These are phyloP conservation scores for Philereme vetulata DNA, from an alignment of 2,888 invertebrate species.

Conservation along the genomic window DNA sequence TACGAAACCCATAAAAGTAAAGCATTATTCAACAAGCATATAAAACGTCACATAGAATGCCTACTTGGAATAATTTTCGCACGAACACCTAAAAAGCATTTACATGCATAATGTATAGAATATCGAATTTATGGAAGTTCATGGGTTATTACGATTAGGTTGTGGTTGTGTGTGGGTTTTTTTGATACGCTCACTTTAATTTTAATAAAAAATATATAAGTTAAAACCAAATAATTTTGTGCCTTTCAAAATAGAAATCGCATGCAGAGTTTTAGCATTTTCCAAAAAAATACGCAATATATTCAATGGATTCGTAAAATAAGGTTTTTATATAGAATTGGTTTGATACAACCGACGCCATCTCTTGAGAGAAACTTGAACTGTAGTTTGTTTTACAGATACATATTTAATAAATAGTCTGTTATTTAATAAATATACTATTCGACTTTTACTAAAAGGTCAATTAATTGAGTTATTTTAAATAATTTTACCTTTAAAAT, in stretches of 20 bases:
- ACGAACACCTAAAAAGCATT: conserved; percentile 66
- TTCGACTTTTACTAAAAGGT: no score
- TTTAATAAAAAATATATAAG: background rate
- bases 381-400: background rate
- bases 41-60: conserved; percentile 71
- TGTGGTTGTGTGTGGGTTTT: conserved; percentile 1
- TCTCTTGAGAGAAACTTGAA: conserved; percentile 26
- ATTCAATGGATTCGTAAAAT: no score
- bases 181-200: no score
- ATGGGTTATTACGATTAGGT: conserved; percentile 46
- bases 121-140: conserved; percentile 61
- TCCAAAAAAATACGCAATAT: no score
- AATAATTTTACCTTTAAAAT: no score
- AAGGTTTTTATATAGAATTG: conserved; percentile 9
- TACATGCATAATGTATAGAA: conserved; percentile 66
- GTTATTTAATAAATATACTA: no score
- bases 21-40: conserved; percentile 75
- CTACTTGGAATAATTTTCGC: conserved; percentile 76
- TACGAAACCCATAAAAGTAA: conserved; percentile 70
- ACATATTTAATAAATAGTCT: no score
- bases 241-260: no score
- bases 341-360: conserved; percentile 32
- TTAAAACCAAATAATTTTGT: no score
- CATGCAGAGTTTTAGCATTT: no score
- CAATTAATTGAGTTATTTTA: no score